A percentile compares a stretch with the other conserved stretches of the same genome.
phyloP scores from a whole-genome alignment of 2,113 vertebrate genomes.

The Isurus oxyrinchus region DNA sequence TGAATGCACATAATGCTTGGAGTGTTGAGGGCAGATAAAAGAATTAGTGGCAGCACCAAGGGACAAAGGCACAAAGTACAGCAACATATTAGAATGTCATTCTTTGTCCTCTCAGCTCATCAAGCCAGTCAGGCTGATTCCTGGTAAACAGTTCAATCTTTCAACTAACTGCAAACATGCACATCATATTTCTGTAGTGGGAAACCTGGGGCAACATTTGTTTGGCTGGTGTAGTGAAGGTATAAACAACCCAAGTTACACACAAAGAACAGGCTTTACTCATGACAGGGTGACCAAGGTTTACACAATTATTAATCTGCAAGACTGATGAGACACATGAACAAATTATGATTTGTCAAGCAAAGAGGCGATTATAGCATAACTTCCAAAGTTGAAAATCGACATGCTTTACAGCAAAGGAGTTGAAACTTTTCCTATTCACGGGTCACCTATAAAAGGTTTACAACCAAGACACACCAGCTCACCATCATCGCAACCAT shows the following conservation, averaged over 20 bases:
- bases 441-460: neutral
- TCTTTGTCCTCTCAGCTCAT: constrained; percentile 95
- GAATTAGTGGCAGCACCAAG: constrained; percentile 90
- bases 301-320: neutral
- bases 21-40: constrained; percentile 99
- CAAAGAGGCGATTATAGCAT: neutral
- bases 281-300: neutral
- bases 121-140: constrained; percentile 76
- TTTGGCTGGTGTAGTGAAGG: constrained; percentile 47
- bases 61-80: constrained; percentile 77
- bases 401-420: neutral
- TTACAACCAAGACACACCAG: neutral
- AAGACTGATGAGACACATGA: neutral
- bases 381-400: neutral
- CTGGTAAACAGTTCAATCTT: constrained; percentile 99
- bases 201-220: constrained; percentile 65
- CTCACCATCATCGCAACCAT: neutral
- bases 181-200: constrained; percentile 59
- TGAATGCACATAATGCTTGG: constrained; percentile 89
- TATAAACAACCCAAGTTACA: neutral
- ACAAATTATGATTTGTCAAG: neutral
- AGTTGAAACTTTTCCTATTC: neutral
- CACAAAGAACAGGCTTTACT: neutral
- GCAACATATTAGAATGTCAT: constrained; percentile 94
- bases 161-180: constrained; percentile 64